phyloP scores from a whole-genome alignment of 2,113 vertebrate species.

The Prinia subflava region DNA sequence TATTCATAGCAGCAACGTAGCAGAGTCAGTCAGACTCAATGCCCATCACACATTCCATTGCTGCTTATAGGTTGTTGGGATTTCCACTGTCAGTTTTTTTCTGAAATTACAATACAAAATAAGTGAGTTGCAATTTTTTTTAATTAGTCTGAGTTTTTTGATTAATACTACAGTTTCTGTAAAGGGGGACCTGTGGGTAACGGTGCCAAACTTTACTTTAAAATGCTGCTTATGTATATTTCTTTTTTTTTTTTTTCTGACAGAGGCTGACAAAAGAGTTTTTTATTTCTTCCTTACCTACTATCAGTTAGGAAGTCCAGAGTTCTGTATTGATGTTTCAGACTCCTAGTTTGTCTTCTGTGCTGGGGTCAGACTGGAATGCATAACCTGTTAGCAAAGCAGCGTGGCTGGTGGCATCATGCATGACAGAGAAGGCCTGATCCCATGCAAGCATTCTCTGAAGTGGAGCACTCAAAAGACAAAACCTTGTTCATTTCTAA shows the following conservation, averaged over 20 bases:
- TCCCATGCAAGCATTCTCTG: neutral
- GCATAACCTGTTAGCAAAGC: neutral
- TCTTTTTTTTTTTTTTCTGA: neutral
- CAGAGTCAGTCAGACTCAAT: slow-evolving; percentile 75
- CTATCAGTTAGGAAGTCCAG: slow-evolving; percentile 12
- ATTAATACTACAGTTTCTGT: slow-evolving; percentile 64
- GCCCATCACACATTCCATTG: slow-evolving; percentile 70
- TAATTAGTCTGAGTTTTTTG: slow-evolving; percentile 60
- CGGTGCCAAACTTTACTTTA: slow-evolving; percentile 57
- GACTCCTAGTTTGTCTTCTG: slow-evolving; percentile 33
- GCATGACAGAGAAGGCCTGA: neutral
- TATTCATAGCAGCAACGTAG: slow-evolving; percentile 69
- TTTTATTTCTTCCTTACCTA: neutral
- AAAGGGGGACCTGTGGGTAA: slow-evolving; percentile 41
- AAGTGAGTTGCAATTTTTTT: slow-evolving; percentile 66
- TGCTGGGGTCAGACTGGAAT: slow-evolving; percentile 1
- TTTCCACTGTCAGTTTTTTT: slow-evolving; percentile 72
- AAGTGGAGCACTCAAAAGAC: neutral
- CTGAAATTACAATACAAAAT: slow-evolving; percentile 60
- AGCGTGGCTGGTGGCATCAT: neutral
- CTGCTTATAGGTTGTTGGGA: slow-evolving; percentile 62
- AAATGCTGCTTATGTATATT: slow-evolving; percentile 50
- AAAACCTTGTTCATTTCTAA: neutral
- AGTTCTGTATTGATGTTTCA: neutral
- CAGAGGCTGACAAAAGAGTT: neutral